These are phyloP conservation scores for Craniophora ligustri DNA, from an alignment of 2,888 invertebrate genomes.

Conservation along the genomic window DNA sequence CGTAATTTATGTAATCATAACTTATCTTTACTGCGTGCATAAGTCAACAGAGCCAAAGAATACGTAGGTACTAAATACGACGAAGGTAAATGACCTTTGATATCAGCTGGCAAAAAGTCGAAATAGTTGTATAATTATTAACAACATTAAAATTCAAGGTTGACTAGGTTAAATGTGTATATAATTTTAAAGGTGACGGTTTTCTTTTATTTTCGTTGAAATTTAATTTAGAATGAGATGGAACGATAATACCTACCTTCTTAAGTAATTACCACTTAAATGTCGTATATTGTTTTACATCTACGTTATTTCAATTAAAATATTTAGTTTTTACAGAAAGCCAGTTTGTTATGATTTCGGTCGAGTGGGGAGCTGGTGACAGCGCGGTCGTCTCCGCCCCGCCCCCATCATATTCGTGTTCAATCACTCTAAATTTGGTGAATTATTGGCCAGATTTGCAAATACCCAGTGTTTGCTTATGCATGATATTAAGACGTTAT, in stretches of 20 bases:
- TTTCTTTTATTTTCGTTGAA: too few species aligned
- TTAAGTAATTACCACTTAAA: too few species aligned
- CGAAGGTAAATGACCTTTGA: conserved; percentile 1
- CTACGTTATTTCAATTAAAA: conserved; percentile 3
- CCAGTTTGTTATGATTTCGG: conserved; percentile 65
- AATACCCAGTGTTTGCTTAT: conserved; percentile 56
- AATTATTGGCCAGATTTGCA: conserved; percentile 67
- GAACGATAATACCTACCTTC: too few species aligned
- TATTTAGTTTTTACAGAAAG: conserved; percentile 56
- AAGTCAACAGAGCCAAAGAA: neutral
- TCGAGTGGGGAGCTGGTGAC: conserved; percentile 63
- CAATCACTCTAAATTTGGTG: conserved; percentile 66
- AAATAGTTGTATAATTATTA: conserved; percentile 6
- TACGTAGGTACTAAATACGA: neutral
- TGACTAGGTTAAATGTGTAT: neutral
- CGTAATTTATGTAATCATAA: conserved; percentile 14
- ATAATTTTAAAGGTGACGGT: neutral
- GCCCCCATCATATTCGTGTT: conserved; percentile 64
- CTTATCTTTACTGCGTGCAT: conserved; percentile 12
- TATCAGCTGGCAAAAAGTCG: conserved; percentile 2
- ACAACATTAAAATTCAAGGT: conserved; percentile 13
- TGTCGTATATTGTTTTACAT: neutral
- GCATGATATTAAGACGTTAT: conserved; percentile 14
- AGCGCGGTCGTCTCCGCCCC: conserved; percentile 73
- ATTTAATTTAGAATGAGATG: too few species aligned